These are phyloP conservation scores for Pygocentrus nattereri DNA, from an alignment of 2,797 vertebrate genomes.

Conservation along the genomic window DNA sequence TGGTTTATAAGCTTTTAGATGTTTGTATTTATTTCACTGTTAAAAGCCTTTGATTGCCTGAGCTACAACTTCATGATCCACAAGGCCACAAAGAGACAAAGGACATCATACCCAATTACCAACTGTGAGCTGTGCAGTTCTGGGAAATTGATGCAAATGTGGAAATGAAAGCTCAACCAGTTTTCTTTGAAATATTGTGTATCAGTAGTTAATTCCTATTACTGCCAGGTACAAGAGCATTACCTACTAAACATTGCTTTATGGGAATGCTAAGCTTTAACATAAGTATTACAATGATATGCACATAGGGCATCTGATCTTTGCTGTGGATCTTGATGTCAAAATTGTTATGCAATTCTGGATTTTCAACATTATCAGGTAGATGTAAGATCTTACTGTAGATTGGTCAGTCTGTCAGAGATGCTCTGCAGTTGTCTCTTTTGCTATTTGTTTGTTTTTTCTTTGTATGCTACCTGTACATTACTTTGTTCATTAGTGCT, in stretches of 20 bases:
- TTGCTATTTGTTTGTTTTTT: background rate
- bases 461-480: background rate
- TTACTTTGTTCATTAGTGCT: slow-evolving; percentile 14
- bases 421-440: slow-evolving; percentile 13
- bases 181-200: background rate
- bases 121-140: background rate
- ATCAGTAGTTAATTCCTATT: background rate
- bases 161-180: background rate
- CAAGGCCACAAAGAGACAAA: background rate
- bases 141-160: background rate
- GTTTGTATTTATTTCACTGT: slow-evolving; percentile 9
- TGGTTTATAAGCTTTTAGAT: slow-evolving; percentile 19
- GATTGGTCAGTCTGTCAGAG: slow-evolving; percentile 15
- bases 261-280: slow-evolving; percentile 39
- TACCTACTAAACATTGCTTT: slow-evolving; percentile 29
- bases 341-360: slow-evolving; percentile 9
- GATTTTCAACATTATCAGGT: background rate
- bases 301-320: slow-evolving; percentile 31
- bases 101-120: background rate
- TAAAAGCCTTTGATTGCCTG: background rate
- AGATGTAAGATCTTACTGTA: background rate
- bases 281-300: slow-evolving; percentile 29
- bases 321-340: slow-evolving; percentile 40
- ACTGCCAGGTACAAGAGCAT: slow-evolving; percentile 2
- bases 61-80: background rate